These are phyloP conservation scores for Hoplodrina blanda DNA, from an alignment of 2,888 invertebrate genomes.

Conservation along the genomic window DNA sequence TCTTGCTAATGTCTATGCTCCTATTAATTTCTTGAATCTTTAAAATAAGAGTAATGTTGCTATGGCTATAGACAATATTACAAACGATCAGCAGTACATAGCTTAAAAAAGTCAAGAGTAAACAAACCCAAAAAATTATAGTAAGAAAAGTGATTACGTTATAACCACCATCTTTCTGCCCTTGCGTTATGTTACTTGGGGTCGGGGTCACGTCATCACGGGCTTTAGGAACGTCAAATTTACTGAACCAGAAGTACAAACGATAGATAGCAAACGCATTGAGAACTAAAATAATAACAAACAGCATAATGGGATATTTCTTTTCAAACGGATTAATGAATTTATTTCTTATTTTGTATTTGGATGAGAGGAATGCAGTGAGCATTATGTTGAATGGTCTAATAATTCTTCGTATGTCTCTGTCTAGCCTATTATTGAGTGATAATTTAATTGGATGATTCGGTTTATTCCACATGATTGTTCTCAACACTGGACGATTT, in stretches of 20 bases:
- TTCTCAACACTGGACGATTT: not conserved
- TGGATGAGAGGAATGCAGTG: not conserved
- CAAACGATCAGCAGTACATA: constrained; percentile 2
- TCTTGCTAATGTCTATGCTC: not conserved
- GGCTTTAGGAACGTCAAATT: too few species aligned
- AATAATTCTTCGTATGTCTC: constrained; percentile 3
- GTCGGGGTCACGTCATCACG: too few species aligned
- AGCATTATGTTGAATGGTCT: constrained; percentile 16
- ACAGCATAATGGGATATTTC: not conserved
- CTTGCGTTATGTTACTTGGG: too few species aligned
- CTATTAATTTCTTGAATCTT: constrained; percentile 24
- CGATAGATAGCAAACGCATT: not conserved
- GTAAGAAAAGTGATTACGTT: not conserved
- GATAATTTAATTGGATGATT: not conserved
- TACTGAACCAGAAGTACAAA: too few species aligned
- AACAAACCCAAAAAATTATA: not conserved
- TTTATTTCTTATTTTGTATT: constrained; percentile 22
- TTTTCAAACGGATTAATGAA: constrained; percentile 7
- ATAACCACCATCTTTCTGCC: not conserved
- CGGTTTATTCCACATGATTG: not conserved
- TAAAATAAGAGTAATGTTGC: constrained; percentile 4
- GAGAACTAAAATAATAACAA: not conserved
- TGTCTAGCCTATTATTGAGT: constrained; percentile 6
- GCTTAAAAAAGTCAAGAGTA: not conserved
- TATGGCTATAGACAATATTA: not conserved